Evolutionary conservation across 2,888 invertebrate genomes (phyloP).

Genomic region (Melinopterus prodromus): DNA sequence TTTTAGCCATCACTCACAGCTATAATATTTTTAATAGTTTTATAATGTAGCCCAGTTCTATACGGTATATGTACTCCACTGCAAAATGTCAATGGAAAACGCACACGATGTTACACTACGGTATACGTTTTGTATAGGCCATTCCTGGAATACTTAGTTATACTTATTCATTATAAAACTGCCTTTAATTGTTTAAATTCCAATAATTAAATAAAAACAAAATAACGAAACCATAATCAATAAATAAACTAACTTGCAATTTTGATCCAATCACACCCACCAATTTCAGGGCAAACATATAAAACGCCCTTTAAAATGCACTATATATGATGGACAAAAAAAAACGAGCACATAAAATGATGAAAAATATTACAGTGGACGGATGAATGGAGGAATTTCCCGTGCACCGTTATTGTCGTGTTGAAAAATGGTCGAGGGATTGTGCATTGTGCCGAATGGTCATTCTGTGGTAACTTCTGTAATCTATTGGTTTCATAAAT

Average conservation of each 20-base stretch:
- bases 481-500: not conserved
- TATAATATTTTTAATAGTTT: too few relatives aligned
- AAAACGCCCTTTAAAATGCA: not conserved
- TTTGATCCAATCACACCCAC: not conserved
- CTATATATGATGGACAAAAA: not conserved
- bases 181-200: too few relatives aligned
- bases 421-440: not conserved
- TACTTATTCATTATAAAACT: too few relatives aligned
- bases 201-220: too few relatives aligned
- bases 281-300: not conserved
- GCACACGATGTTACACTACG: too few relatives aligned
- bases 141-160: too few relatives aligned
- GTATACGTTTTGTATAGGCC: too few relatives aligned
- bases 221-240: not conserved
- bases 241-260: not conserved
- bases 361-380: conserved; percentile 4
- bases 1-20: too few relatives aligned
- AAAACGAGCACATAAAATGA: not conserved
- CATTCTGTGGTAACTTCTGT: not conserved
- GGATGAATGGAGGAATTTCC: not conserved
- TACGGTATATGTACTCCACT: too few relatives aligned
- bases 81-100: too few relatives aligned
- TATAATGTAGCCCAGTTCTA: too few relatives aligned
- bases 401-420: not conserved
- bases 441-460: conserved; percentile 4